phyloP scores from a whole-genome alignment of 2,113 vertebrate species.

The Nesoenas mayeri region DNA sequence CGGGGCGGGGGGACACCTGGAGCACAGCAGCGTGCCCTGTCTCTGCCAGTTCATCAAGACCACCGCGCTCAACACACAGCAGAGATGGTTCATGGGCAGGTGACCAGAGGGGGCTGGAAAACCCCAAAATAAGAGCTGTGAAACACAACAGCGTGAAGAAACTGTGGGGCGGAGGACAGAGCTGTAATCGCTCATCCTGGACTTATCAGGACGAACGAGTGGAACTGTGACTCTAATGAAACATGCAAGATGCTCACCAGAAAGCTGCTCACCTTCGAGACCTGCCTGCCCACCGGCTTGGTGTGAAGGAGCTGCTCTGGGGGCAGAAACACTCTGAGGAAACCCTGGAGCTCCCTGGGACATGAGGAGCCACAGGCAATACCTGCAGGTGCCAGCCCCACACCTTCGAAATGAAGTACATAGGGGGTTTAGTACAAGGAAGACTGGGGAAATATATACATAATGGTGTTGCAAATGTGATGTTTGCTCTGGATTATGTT shows the following conservation, averaged over 20 bases:
- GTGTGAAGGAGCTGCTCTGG: neutral
- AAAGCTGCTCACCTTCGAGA: neutral
- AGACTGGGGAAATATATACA: neutral
- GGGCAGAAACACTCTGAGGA: neutral
- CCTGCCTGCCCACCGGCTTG: neutral
- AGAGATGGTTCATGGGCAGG: slow-evolving; percentile 9
- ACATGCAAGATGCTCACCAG: neutral
- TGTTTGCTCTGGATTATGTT: neutral
- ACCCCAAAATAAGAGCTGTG: neutral
- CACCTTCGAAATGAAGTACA: accelerated
- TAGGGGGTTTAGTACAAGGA: neutral
- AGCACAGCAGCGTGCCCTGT: slow-evolving; percentile 52
- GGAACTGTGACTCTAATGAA: neutral
- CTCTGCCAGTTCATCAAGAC: slow-evolving; percentile 76
- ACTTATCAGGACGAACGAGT: accelerated
- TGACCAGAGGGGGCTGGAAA: neutral
- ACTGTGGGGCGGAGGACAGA: neutral
- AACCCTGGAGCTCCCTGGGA: neutral
- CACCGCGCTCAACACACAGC: neutral
- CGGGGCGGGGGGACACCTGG: neutral
- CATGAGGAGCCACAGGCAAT: neutral
- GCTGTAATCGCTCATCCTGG: neutral
- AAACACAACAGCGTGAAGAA: accelerated
- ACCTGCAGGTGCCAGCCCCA: neutral
- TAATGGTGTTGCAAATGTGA: neutral